These are phyloP conservation scores for Struthio camelus DNA, from an alignment of 2,113 vertebrate genomes.

Conservation along the genomic window DNA sequence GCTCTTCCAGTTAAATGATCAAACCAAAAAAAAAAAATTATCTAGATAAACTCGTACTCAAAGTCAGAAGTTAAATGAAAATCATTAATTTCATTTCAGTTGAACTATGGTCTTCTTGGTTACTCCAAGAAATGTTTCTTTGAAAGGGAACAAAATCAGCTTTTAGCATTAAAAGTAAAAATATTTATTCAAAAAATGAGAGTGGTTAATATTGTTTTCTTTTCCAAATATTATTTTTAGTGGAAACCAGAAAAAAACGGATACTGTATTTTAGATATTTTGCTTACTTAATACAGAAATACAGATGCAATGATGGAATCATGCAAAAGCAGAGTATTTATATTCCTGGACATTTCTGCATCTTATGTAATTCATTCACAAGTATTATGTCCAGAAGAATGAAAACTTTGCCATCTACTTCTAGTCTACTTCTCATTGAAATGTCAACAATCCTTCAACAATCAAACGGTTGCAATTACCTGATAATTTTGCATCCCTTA, in stretches of 20 bases:
- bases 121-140: background rate
- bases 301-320: background rate
- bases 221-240: background rate
- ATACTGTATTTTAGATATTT: rapidly evolving
- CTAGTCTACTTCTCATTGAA: background rate
- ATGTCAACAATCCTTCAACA: background rate
- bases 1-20: background rate
- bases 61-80: background rate
- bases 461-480: background rate
- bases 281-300: background rate
- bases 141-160: background rate
- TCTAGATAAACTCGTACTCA: background rate
- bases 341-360: background rate
- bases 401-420: background rate
- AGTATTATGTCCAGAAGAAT: background rate
- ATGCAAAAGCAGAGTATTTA: background rate
- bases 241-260: background rate
- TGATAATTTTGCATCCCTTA: background rate
- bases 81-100: background rate
- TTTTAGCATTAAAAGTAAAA: background rate
- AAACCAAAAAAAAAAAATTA: background rate
- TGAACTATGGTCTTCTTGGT: background rate
- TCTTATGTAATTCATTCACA: background rate
- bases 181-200: background rate
- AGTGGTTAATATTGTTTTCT: background rate